Evolutionary conservation across 2,113 vertebrate species (phyloP), one percentile per base, ranked within the genome.

Genomic region (Caretta caretta): DNA sequence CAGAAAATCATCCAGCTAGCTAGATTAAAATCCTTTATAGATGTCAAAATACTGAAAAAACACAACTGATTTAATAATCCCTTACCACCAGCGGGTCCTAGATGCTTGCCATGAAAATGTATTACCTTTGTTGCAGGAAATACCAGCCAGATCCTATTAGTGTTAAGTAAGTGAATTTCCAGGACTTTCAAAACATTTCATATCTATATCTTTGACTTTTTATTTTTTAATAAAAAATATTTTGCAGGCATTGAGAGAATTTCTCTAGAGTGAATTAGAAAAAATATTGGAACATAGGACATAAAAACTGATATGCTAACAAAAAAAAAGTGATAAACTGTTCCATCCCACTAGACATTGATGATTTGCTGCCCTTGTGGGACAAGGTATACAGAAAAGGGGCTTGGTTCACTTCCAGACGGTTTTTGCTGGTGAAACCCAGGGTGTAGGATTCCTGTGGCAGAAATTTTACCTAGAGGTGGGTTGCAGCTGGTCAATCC

Each of bases 241-340:
- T 91, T 89, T 48, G 2, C 86, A 87, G 62, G 13, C 50, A 27
- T 59, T 82, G 75, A 5, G 4, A 93, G 13, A 90, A 84, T 79
- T 93, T 94, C 85, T 51, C 65, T 69, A 0, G 87, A 91, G 94
- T 12, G 0, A 96, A 94, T 65, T 17, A 42, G 35, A 93, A 90
- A 54, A 76, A 91, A 80, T 53, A 38, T 46, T 76, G 80, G 50
- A 19, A 29, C 2, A 42, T 5, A 35, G 81, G 59, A 49, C 91
- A 90, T 79, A 93, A 85, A 93, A 89, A 54, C 38, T 19, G 49
- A 88, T 93, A 27, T 83, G 5, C 78, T 83, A 13, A 13, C 62
- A 93, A 94, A 96, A 93, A 80, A 49, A 88, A 48, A 84, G 49
- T 65, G 89, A 93, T 95, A 94, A 87, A 62, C 16, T n/a, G 69